Evolutionary conservation across 2,797 vertebrate genomes (phyloP), one percentile per base, ranked within the genome.

Genomic region (Psittacula derbiana): DNA sequence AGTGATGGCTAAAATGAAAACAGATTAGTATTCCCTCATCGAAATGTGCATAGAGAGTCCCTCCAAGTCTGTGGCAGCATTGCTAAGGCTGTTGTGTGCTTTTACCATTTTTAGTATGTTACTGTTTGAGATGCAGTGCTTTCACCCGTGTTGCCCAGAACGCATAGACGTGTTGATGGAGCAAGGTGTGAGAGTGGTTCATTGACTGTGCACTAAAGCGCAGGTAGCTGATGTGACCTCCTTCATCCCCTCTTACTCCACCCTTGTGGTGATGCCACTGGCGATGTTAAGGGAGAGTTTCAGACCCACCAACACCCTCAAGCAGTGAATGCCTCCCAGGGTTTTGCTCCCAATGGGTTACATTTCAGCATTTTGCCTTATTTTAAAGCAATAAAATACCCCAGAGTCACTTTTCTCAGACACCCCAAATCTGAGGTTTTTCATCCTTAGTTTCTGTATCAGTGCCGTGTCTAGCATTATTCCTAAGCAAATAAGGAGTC

Each of bases 141-240:
- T 69, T 41, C 20, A 5, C 19, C 41, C 4, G 1, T 9, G 41
- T 20, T 76, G 58, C 43, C 47, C 47, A 31, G 52, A 49, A 33
- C 25, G 12, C 58, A 21, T 20, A 18, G 44, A 44, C 0, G 0
- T 6, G 3, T 61, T 41, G 62, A 13, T 6, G 40, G 43, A 17
- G 10, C 1, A 16, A 58, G 17, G 4, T 55, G 9, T 66, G 62
- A 19, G 12, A 44, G 17, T 12, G 65, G 31, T n/a, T 55, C 15
- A 3, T 24, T 27, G 44, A 13, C 4, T 20, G 36, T 41, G 30
- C 31, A 0, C 21, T 11, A 16, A 40, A 62, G 14, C 9, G 8
- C 36, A 36, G 36, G 36, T 36, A 36, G 36, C 36, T 36, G 36
- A 28, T 69, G 79, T 1, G 5, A 38, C 6, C 62, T 62, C 31